Percentiles rank a stretch among this genome's conserved stretches.
Conservation (phyloP, 2,888 invertebrate species). For the Erynnis tages region DNA sequence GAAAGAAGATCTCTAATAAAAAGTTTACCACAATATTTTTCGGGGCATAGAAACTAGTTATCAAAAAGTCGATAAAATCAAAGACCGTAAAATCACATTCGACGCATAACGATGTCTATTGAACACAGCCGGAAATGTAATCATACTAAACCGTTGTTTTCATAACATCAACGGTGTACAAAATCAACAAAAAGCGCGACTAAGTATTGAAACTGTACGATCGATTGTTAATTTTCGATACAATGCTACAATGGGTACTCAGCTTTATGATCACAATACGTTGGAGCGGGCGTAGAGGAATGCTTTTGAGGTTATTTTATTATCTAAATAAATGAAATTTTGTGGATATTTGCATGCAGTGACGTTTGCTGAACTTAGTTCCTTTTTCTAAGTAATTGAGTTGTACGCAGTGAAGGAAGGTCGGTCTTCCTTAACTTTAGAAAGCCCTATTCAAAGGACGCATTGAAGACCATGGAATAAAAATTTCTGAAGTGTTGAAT, state of each 20-base stretch:
- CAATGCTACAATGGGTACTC: slow-evolving; percentile 13
- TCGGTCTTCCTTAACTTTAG: no score
- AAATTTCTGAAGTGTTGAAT: no score
- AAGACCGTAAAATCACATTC: no score
- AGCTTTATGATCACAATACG: slow-evolving; percentile 9
- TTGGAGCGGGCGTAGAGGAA: neutral
- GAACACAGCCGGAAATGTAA: neutral
- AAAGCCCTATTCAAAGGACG: no score
- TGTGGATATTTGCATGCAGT: neutral
- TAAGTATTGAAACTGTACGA: slow-evolving; percentile 1
- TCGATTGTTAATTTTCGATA: slow-evolving; percentile 15
- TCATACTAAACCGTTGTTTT: neutral
- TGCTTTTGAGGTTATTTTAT: slow-evolving; percentile 8
- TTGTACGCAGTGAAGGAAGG: no score
- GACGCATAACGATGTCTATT: neutral
- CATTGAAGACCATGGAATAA: no score
- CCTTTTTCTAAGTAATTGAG: neutral
- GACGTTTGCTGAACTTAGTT: neutral
- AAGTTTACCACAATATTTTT: no score
- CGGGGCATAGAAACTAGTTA: no score
- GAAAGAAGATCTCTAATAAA: no score
- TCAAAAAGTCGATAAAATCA: no score
- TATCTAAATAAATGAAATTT: slow-evolving; percentile 3
- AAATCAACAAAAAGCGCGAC: slow-evolving; percentile 14
- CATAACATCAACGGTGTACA: slow-evolving; percentile 10